These are phyloP conservation scores for Eilema griseolum DNA, from an alignment of 2,888 invertebrate genomes.

Conservation along the genomic window DNA sequence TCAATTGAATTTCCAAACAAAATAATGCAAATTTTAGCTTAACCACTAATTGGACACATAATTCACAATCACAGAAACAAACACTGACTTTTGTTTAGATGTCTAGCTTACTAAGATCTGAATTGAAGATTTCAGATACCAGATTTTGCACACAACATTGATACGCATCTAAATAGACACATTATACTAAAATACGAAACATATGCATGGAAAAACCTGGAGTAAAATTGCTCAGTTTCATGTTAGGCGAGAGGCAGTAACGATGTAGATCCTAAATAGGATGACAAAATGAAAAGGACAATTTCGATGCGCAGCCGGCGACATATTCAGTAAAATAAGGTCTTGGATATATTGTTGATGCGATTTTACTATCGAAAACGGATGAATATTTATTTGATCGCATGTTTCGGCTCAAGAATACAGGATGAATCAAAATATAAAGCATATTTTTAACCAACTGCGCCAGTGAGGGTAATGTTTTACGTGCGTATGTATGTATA, in stretches of 20 bases:
- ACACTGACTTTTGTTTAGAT: neutral
- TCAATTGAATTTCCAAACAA: too few relatives aligned
- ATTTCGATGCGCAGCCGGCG: slow-evolving; percentile 2
- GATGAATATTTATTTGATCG: neutral
- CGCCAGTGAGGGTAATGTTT: too few relatives aligned
- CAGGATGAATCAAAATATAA: neutral
- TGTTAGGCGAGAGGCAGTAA: slow-evolving; percentile 2
- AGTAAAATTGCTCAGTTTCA: neutral
- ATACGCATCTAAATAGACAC: neutral
- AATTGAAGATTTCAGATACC: neutral
- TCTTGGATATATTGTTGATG: neutral
- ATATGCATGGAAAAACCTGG: neutral
- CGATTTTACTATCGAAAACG: neutral
- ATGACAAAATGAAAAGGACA: slow-evolving; percentile 4
- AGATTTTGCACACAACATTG: neutral
- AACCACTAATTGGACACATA: too few relatives aligned
- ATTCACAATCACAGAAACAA: too few relatives aligned
- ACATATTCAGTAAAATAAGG: neutral
- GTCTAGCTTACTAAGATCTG: neutral
- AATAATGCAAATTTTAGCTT: too few relatives aligned
- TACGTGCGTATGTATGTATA: too few relatives aligned
- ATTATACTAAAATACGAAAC: neutral
- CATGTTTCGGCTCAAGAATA: neutral
- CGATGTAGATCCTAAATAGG: neutral
- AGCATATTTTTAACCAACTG: neutral